Evolutionary conservation across 1,140 invertebrate species (phyloP).

Genomic region (Chironomus tepperi): DNA sequence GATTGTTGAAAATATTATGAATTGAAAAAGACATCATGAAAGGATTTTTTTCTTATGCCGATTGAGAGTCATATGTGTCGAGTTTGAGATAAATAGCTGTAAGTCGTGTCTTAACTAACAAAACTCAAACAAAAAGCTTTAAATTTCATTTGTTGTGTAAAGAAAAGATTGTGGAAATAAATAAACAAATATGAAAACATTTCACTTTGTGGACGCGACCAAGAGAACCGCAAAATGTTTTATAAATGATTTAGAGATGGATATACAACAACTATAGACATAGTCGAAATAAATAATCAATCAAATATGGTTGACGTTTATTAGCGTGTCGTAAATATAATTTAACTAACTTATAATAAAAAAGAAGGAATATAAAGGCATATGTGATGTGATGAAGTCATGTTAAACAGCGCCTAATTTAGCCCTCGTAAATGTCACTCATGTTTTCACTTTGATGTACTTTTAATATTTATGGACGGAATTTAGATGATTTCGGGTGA

Average conservation of each 20-base stretch:
- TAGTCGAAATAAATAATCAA: constrained; percentile 18
- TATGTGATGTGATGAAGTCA: background rate
- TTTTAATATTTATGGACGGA: too few relatives aligned
- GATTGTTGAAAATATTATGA: constrained; percentile 17
- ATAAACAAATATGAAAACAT: constrained; percentile 14
- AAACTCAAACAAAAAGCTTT: background rate
- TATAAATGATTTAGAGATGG: background rate
- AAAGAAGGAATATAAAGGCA: background rate
- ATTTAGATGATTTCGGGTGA: too few relatives aligned
- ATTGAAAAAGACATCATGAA: constrained; percentile 12
- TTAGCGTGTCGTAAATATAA: constrained; percentile 15
- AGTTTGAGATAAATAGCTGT: constrained; percentile 16
- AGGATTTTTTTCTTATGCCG: background rate
- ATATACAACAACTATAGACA: background rate
- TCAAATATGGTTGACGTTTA: constrained; percentile 20
- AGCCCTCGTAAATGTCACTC: constrained; percentile 21
- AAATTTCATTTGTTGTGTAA: background rate
- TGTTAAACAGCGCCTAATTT: constrained; percentile 12
- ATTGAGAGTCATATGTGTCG: background rate
- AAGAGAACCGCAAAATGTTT: background rate
- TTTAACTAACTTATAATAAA: background rate
- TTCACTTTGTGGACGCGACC: background rate
- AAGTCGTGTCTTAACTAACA: background rate
- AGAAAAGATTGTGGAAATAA: background rate
- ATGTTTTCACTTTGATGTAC: background rate